Conservation (phyloP, 2,888 invertebrate species). For the Macropis europaea region DNA sequence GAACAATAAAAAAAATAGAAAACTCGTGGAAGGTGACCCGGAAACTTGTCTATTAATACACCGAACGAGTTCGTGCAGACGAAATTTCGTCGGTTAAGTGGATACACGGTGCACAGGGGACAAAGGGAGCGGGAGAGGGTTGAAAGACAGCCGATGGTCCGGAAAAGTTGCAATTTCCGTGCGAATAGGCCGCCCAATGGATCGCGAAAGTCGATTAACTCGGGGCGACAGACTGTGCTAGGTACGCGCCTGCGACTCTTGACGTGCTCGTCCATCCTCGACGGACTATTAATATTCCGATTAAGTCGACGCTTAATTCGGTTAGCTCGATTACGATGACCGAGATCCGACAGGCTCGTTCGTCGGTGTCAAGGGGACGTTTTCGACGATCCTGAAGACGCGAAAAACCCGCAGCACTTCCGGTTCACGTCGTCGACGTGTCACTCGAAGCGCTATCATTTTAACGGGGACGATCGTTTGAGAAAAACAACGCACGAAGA, state of each 20-base stretch:
- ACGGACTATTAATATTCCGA: constrained; percentile 63
- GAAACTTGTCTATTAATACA: constrained; percentile 23
- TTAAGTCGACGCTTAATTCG: constrained; percentile 54
- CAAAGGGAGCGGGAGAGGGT: too few species aligned
- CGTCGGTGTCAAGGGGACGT: not conserved
- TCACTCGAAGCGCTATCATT: too few species aligned
- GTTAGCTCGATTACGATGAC: constrained; percentile 46
- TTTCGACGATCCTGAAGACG: not conserved
- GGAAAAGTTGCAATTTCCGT: constrained; percentile 69
- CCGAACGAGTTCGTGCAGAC: not conserved
- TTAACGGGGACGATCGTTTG: too few species aligned
- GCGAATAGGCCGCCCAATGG: constrained; percentile 57
- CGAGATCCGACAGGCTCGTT: not conserved
- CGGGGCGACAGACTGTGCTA: constrained; percentile 56
- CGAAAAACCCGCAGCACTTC: not conserved
- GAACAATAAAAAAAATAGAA: not conserved
- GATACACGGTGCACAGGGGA: constrained; percentile 1
- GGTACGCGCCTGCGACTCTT: constrained; percentile 56
- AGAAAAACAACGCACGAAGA: too few species aligned
- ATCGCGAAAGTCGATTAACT: constrained; percentile 67
- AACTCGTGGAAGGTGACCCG: constrained; percentile 9
- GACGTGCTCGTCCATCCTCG: constrained; percentile 52
- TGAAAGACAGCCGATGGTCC: constrained; percentile 55
- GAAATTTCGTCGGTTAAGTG: constrained; percentile 10
- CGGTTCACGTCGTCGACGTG: not conserved